Conservation (phyloP, 2,113 vertebrate species). For the Pelodiscus sinensis region DNA sequence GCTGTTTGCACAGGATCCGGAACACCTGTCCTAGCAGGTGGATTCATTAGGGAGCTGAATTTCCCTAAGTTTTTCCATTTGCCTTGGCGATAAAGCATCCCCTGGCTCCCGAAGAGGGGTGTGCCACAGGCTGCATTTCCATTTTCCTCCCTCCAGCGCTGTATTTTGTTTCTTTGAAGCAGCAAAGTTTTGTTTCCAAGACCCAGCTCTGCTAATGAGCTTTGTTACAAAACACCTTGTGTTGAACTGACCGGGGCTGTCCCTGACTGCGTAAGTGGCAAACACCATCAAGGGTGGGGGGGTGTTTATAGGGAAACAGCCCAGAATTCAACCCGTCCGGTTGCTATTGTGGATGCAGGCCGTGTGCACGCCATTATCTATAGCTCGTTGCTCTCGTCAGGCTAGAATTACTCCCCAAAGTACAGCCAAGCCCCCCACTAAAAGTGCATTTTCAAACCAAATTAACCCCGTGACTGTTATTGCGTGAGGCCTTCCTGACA, state of each 20-base stretch:
- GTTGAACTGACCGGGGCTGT: not conserved
- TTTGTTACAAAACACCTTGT: not conserved
- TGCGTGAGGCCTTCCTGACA: fast-evolving
- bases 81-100: not conserved
- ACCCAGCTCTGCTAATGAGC: not conserved
- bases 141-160: not conserved
- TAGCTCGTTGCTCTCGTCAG: not conserved
- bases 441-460: not conserved
- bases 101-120: not conserved
- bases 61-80: not conserved
- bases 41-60: not conserved
- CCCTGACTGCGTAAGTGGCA: fast-evolving
- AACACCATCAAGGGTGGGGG: not conserved
- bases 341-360: not conserved
- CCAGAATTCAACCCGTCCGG: not conserved
- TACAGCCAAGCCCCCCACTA: fast-evolving
- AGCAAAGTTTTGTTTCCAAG: not conserved
- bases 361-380: not conserved
- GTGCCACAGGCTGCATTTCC: not conserved
- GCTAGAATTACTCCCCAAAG: not conserved
- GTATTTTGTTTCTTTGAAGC: not conserved
- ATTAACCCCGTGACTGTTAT: not conserved
- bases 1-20: not conserved
- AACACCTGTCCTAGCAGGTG: not conserved
- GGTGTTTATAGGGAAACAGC: not conserved